These are phyloP conservation scores for Parapsyche elsis DNA, from an alignment of 1,140 invertebrate species.

Conservation along the genomic window DNA sequence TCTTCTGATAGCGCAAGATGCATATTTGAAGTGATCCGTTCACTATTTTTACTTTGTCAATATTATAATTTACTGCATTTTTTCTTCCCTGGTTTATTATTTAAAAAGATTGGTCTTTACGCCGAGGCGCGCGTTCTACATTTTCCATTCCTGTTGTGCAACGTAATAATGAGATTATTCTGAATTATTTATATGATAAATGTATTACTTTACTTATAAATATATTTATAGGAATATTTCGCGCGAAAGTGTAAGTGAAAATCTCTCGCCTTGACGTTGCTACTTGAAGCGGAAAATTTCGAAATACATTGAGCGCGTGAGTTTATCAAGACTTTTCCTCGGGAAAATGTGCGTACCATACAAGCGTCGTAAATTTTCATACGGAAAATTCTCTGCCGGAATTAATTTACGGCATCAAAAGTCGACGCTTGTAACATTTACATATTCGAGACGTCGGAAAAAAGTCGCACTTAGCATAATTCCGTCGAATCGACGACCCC, in stretches of 20 bases:
- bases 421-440: constrained; percentile 40
- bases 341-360: constrained; percentile 16
- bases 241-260: background rate
- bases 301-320: background rate
- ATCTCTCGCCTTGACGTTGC: background rate
- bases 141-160: too few relatives aligned
- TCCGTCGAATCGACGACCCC: background rate
- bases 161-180: too few relatives aligned
- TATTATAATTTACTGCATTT: too few relatives aligned
- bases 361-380: constrained; percentile 26
- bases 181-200: too few relatives aligned
- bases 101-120: too few relatives aligned
- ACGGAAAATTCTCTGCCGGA: constrained; percentile 25
- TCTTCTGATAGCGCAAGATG: background rate
- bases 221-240: background rate
- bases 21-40: too few relatives aligned
- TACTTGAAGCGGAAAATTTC: background rate
- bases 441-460: constrained; percentile 34
- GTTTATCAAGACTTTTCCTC: constrained; percentile 10
- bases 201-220: too few relatives aligned
- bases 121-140: too few relatives aligned
- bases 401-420: constrained; percentile 45
- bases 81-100: too few relatives aligned
- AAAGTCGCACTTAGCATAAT: constrained; percentile 33
- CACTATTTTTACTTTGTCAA: too few relatives aligned